Base-by-base conservation (phyloP, 2,888 invertebrate species). In the Shargacucullia verbasci region DNA sequence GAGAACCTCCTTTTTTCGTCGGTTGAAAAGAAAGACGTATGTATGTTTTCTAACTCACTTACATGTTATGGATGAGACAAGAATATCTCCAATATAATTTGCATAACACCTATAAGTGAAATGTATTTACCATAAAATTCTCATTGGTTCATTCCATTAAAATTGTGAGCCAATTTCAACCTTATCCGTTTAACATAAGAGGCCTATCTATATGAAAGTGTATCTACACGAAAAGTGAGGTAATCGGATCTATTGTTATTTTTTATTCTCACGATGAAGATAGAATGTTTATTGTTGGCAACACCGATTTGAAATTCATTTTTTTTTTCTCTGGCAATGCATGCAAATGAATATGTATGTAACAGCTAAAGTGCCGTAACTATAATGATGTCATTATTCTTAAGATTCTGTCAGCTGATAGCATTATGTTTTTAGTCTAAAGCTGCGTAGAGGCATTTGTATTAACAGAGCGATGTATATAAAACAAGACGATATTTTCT, bases 81-180 rank as follows among this genome's bases (percentile, higher is more conserved):
- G 53, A 68, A 74, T 72, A 70, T 49, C 55, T 43, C 50, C 59
- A 56, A 70, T 65, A 61, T 11, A 70, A n/a, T 79, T 79, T 76
- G 70, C 77, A 77, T 77, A 74, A 73, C 64, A 60, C 61, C 66
- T 68, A 43, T 66, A 70, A 68, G 78, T 73, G 76, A 81, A 80
- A 82, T 73, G 70, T 59, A 57, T 78, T 82, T 80, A 70, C 67
- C 81, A 82, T 82, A 80, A 69, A 63, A 72, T 76, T 75, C 77
- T 67, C 76, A 71, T 77, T 76, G 57, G 52, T 45, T 60, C 50
- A 59, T 34, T 44, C 48, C 54, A 59, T 57, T 39, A 34, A 33
- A 41, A 47, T 39, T 20, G 25, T 45, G 41, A 0, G 20, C 45
- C 13, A 71, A 53, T 64, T 31, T 31, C 47, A 59, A 77, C 62